Conservation (phyloP, 2,113 vertebrate genomes). For the Cheilinus undulatus region DNA sequence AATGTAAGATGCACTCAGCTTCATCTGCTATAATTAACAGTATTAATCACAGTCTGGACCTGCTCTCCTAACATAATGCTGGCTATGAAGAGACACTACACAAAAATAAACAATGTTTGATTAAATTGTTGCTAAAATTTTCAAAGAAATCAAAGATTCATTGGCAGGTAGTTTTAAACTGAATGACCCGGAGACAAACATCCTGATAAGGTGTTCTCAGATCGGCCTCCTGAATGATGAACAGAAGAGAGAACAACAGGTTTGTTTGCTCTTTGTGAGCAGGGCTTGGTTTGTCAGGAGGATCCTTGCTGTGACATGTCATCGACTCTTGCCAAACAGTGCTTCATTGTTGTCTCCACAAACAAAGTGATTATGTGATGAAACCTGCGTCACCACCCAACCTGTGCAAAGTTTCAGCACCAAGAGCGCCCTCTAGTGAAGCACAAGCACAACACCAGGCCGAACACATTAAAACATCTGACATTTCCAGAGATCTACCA, state of each 20-base stretch:
- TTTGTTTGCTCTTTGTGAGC: background rate
- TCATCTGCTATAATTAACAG: too few species aligned
- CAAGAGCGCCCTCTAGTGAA: conserved; percentile 28
- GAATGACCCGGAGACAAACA: background rate
- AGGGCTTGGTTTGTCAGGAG: background rate
- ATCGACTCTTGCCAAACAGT: background rate
- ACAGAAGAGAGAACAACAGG: background rate
- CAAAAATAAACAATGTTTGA: too few species aligned
- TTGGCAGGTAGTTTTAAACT: background rate
- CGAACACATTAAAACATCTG: too few species aligned
- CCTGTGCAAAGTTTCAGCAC: background rate
- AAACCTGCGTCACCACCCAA: background rate
- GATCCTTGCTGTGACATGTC: background rate
- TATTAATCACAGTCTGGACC: too few species aligned
- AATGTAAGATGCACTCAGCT: too few species aligned
- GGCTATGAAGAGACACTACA: too few species aligned
- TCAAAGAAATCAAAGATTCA: too few species aligned
- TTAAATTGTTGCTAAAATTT: too few species aligned
- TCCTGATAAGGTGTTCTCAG: background rate
- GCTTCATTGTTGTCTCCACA: background rate
- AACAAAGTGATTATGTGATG: background rate
- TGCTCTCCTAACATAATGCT: too few species aligned
- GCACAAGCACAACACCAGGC: background rate
- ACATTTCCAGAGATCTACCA: too few species aligned
- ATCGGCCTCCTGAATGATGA: background rate